These are phyloP conservation scores for Sycophaga agraensis DNA, from an alignment of 1,140 invertebrate species.

Conservation along the genomic window DNA sequence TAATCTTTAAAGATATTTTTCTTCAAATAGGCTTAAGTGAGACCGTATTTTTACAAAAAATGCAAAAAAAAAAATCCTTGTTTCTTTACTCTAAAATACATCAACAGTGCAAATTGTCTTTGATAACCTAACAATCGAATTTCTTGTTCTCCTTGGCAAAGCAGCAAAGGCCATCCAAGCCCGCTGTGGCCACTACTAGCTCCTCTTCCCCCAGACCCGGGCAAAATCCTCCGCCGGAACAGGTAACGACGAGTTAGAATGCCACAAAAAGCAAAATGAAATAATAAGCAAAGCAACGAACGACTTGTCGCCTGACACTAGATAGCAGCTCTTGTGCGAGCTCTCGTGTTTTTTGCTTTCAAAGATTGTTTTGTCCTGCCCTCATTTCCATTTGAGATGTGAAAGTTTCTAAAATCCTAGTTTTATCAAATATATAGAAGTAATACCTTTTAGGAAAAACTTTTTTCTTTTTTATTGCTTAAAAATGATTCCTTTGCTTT, in stretches of 20 bases:
- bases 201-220: constrained; percentile 60
- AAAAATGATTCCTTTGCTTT: too few species aligned
- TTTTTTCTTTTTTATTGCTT: too few species aligned
- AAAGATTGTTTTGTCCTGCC: constrained; percentile 14
- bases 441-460: too few species aligned
- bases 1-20: background rate
- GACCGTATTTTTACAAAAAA: background rate
- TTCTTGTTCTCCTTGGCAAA: constrained; percentile 56
- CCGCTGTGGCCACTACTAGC: constrained; percentile 60
- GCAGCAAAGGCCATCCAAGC: constrained; percentile 63
- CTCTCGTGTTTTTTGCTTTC: constrained; percentile 28
- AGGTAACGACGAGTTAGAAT: constrained; percentile 58
- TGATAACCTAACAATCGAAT: constrained; percentile 47
- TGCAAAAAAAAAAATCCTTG: background rate
- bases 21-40: background rate
- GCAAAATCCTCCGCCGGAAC: constrained; percentile 63
- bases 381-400: constrained; percentile 7
- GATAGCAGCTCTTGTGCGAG: constrained; percentile 6
- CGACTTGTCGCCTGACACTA: constrained; percentile 8
- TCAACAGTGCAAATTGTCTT: background rate
- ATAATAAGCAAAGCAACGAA: constrained; percentile 3
- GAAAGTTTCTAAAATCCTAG: constrained; percentile 11
- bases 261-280: constrained; percentile 17
- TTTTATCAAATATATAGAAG: background rate
- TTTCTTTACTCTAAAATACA: background rate